Evolutionary conservation across 2,797 vertebrate genomes (phyloP).

Genomic region (Lemur catta): DNA sequence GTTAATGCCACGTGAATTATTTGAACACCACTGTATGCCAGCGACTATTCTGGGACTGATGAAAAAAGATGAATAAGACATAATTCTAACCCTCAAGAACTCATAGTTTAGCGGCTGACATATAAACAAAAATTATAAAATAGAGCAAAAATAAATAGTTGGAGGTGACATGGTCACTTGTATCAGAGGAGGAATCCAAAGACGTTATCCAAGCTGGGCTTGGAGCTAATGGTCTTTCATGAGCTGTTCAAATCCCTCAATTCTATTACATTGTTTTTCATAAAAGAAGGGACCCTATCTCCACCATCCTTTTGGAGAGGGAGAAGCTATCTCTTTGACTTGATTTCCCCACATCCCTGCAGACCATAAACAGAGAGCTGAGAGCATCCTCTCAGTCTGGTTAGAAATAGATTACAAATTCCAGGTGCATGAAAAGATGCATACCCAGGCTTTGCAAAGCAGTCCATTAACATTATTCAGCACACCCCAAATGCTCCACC

Average conservation of each 20-base stretch:
- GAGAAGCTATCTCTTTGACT: not conserved
- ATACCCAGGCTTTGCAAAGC: too few relatives aligned
- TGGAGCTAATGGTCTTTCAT: not conserved
- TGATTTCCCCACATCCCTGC: not conserved
- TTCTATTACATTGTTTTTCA: not conserved
- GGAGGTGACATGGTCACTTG: not conserved
- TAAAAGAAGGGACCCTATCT: not conserved
- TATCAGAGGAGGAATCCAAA: not conserved
- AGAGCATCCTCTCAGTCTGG: not conserved
- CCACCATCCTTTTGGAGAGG: not conserved
- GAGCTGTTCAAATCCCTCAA: not conserved
- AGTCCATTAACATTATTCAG: not conserved
- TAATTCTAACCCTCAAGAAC: not conserved
- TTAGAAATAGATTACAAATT: not conserved
- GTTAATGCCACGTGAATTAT: not conserved
- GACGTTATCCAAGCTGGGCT: not conserved
- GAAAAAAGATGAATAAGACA: not conserved
- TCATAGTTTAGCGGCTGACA: not conserved
- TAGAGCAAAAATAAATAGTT: not conserved
- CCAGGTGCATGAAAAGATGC: not conserved
- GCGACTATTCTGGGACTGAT: not conserved
- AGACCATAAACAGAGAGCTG: not conserved
- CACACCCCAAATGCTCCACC: too few relatives aligned
- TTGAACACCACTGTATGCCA: not conserved
- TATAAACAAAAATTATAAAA: not conserved